Conservation (phyloP, 2,113 vertebrate genomes). For the Petrocephalus zakoni region DNA sequence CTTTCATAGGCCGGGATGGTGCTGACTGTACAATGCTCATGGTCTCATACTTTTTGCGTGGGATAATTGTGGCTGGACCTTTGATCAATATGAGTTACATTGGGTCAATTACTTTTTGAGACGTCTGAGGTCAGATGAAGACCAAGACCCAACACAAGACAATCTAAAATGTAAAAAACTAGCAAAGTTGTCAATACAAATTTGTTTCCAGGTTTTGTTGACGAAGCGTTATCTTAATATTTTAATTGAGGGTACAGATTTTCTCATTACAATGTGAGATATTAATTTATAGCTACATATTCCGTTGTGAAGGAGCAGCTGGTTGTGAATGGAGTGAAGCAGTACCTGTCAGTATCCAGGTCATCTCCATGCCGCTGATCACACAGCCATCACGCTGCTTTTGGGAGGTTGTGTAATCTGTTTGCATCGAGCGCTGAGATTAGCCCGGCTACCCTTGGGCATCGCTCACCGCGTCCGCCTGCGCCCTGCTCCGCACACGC, state of each 20-base stretch:
- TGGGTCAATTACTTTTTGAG: background rate
- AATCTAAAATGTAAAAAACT: background rate
- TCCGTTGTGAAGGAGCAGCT: background rate
- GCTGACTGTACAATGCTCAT: background rate
- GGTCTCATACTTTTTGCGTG: background rate
- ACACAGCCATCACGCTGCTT: background rate
- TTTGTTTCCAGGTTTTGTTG: background rate
- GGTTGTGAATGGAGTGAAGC: background rate
- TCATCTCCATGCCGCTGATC: background rate
- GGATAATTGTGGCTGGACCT: background rate
- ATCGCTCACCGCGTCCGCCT: background rate
- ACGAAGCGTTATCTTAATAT: background rate
- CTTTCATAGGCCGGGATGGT: background rate
- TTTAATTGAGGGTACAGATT: background rate
- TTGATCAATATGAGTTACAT: background rate
- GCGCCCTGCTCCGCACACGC: background rate
- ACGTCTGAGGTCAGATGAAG: background rate
- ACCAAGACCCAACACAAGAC: background rate
- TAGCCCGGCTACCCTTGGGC: background rate
- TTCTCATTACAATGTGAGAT: background rate
- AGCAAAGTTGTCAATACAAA: background rate
- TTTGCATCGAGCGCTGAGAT: background rate
- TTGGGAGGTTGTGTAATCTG: background rate
- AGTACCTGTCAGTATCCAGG: background rate
- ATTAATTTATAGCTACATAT: background rate